phyloP scores from a whole-genome alignment of 53 echinoderm and acorn worm species.

The Actinopyga echinites region DNA sequence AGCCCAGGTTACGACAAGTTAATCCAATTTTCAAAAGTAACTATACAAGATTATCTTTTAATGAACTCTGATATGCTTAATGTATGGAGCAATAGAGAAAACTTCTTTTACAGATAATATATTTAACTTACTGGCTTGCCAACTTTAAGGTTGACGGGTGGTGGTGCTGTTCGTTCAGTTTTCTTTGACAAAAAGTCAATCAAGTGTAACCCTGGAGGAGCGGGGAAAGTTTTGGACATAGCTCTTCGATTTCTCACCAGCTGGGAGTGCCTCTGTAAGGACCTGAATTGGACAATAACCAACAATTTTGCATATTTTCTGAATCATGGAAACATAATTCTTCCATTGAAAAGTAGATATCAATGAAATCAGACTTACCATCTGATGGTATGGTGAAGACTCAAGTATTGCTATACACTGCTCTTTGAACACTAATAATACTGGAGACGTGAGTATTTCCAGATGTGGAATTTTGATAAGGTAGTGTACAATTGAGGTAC shows the following conservation, averaged over 20 bases:
- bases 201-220: constrained; percentile 74
- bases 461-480: no score
- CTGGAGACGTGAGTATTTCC: no score
- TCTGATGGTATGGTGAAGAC: no score
- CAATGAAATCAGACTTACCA: no score
- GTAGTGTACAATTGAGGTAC: no score
- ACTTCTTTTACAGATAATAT: background rate
- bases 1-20: background rate
- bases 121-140: constrained; percentile 81
- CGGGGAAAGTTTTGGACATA: constrained; percentile 69
- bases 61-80: background rate
- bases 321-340: no score
- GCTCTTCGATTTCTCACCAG: constrained; percentile 71
- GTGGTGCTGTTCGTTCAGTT: constrained; percentile 68
- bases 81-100: background rate
- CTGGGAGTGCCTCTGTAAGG: constrained; percentile 85
- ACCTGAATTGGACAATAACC: constrained; percentile 50
- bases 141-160: constrained; percentile 87
- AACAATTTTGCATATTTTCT: background rate
- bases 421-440: no score
- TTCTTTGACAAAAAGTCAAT: constrained; percentile 83
- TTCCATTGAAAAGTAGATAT: no score
- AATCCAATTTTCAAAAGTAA: background rate
- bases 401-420: no score
- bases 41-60: background rate